phyloP scores from a whole-genome alignment of 2,888 invertebrate genomes.

The Atethmia centrago region DNA sequence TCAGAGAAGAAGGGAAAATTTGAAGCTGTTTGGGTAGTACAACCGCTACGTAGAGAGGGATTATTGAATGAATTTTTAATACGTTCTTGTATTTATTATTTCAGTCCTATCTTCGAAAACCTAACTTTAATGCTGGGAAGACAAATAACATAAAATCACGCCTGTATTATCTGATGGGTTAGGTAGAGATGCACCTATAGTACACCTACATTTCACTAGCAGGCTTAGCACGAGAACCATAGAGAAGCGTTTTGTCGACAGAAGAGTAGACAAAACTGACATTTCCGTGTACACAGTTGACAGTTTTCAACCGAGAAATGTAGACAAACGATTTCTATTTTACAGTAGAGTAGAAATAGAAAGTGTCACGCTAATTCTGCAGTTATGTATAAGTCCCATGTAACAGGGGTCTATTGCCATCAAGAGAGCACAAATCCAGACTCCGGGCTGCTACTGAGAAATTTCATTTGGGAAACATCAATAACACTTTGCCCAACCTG shows the following conservation, averaged over 20 bases:
- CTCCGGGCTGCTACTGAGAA: background rate
- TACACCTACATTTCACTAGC: background rate
- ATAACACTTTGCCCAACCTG: background rate
- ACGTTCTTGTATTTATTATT: background rate
- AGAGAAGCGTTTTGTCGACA: too few species aligned
- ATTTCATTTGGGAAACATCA: background rate
- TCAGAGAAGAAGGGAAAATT: slow-evolving; percentile 8
- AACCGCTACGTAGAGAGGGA: background rate
- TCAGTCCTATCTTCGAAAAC: background rate
- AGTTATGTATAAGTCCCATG: background rate
- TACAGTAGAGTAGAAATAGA: too few species aligned
- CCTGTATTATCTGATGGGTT: too few species aligned
- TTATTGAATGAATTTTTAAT: background rate
- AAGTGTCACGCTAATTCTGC: too few species aligned
- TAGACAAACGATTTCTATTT: too few species aligned
- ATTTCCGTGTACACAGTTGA: too few species aligned
- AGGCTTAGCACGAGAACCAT: too few species aligned
- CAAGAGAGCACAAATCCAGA: background rate
- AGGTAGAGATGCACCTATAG: background rate
- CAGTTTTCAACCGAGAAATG: too few species aligned
- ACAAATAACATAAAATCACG: background rate
- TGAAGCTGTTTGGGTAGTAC: background rate
- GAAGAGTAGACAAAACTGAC: too few species aligned
- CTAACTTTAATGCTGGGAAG: background rate
- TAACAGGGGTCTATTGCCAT: background rate